Conservation (phyloP, 2,888 invertebrate species). For the Chrysotoxum bicinctum region DNA sequence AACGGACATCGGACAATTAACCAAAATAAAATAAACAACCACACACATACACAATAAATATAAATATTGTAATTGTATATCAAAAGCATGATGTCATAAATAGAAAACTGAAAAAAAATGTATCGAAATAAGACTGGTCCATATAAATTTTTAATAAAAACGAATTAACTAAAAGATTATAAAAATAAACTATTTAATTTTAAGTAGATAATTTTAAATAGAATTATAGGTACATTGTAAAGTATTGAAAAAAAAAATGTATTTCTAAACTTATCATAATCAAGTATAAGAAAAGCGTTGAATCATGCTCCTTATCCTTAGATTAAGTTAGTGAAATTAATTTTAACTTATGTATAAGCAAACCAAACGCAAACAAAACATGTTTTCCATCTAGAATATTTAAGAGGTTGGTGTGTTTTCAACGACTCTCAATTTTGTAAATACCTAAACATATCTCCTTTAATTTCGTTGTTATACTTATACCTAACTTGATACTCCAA, state of each 20-base stretch:
- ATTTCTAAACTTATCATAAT: slow-evolving; percentile 29
- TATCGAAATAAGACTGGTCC: slow-evolving; percentile 72
- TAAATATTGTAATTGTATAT: slow-evolving; percentile 18
- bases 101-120: slow-evolving; percentile 39
- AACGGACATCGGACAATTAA: slow-evolving; percentile 68
- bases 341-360: slow-evolving; percentile 19
- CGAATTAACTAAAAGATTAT: slow-evolving; percentile 37
- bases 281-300: slow-evolving; percentile 7
- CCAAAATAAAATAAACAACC: slow-evolving; percentile 3
- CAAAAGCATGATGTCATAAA: slow-evolving; percentile 29
- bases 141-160: slow-evolving; percentile 63
- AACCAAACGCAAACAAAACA: slow-evolving; percentile 47
- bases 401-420: neutral
- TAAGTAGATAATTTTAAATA: slow-evolving; percentile 64
- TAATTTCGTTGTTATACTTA: neutral
- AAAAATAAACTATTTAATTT: slow-evolving; percentile 62
- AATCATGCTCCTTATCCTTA: slow-evolving; percentile 27
- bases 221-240: slow-evolving; percentile 28
- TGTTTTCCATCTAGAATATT: slow-evolving; percentile 68
- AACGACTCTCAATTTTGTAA: slow-evolving; percentile 1
- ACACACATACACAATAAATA: slow-evolving; percentile 9
- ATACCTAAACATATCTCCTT: slow-evolving; percentile 3
- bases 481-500: neutral
- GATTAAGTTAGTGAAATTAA: slow-evolving; percentile 21
- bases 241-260: slow-evolving; percentile 42